Base-by-base conservation (phyloP, 2,797 vertebrate genomes). In the Florisuga fusca region DNA sequence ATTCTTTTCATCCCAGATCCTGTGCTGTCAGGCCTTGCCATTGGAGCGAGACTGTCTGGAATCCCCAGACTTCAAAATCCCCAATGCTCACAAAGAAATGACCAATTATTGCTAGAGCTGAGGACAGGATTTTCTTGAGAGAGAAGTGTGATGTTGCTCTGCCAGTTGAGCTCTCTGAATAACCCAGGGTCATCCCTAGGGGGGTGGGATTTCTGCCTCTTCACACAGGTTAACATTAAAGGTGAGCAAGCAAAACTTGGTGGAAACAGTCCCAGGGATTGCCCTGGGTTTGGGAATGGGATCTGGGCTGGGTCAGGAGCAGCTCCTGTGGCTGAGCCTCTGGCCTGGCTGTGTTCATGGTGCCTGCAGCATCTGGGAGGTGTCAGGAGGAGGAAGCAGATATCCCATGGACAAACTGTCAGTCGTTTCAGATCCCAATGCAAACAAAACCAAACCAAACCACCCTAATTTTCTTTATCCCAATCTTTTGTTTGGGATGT, bases 401-500 rank as follows among this genome's bases (percentile, higher is more conserved):
- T 3, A 7, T 8, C 12, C 7, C 20, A 38, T 17, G 21, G 17
- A 8, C 18, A 55, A 46, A 17, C 4, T 50, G 25, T 48, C n/a
- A 4, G 2, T 73, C 48, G 5, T 22, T 78, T 73, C 27, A 43
- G 25, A 53, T 13, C 9, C 12, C 15, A 34, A 25, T 69, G 55
- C 5, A 21, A 77, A 58, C 6, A 0, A 4, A 41, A 41, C 15
- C 15, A 34, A 21, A 69, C 45, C 4, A 21, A 77, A 58, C 7
- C 0, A 4, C 6, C 2, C 10, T 18, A 4, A 10, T 67, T 80
- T 67, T 76, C 45, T 8, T 4, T 6, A 10, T 50, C 43, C 21
- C 13, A 1, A 0, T 23, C 20, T 38, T 10, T 41, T 50, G 5
- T 57, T 45, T 2, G 71, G 41, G 33, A 31, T 22, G 7, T 2